These are phyloP conservation scores for Belonocnema kinseyi DNA, from an alignment of 1,140 invertebrate genomes.

Conservation along the genomic window DNA sequence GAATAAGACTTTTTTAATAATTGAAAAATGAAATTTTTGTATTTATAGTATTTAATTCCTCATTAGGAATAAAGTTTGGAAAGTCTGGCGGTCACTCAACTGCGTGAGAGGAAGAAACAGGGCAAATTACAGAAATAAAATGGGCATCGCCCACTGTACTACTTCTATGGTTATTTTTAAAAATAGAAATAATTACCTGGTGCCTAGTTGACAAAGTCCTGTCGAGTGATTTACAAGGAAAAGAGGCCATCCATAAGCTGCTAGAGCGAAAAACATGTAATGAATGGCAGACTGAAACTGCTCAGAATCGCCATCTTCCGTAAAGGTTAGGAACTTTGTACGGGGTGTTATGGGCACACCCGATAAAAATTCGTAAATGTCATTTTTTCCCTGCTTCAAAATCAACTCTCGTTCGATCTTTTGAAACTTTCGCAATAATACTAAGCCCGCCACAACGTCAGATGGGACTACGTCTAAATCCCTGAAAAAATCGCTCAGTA, in stretches of 20 bases:
- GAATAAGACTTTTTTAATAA: no score
- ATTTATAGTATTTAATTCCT: no score
- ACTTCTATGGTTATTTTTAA: constrained; percentile 19
- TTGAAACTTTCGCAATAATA: constrained; percentile 88
- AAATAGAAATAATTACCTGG: constrained; percentile 76
- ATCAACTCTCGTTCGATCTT: constrained; percentile 87
- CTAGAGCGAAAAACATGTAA: constrained; percentile 92
- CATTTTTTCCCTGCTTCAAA: constrained; percentile 87
- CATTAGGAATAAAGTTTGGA: no score
- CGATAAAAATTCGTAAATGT: constrained; percentile 91
- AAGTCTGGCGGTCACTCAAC: no score
- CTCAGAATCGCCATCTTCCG: constrained; percentile 84
- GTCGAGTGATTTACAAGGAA: constrained; percentile 85
- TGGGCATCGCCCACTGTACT: background rate
- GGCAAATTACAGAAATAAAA: background rate
- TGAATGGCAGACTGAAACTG: constrained; percentile 88
- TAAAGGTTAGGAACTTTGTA: constrained; percentile 90
- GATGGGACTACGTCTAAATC: constrained; percentile 95
- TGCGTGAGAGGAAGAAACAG: no score
- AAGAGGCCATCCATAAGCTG: constrained; percentile 94
- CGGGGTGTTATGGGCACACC: constrained; percentile 89
- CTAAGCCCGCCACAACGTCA: constrained; percentile 91
- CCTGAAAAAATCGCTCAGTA: constrained; percentile 92
- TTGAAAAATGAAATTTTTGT: no score
- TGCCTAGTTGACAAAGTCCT: constrained; percentile 85